These are phyloP conservation scores for Eleginops maclovinus DNA, from an alignment of 2,113 vertebrate genomes.

Conservation along the genomic window DNA sequence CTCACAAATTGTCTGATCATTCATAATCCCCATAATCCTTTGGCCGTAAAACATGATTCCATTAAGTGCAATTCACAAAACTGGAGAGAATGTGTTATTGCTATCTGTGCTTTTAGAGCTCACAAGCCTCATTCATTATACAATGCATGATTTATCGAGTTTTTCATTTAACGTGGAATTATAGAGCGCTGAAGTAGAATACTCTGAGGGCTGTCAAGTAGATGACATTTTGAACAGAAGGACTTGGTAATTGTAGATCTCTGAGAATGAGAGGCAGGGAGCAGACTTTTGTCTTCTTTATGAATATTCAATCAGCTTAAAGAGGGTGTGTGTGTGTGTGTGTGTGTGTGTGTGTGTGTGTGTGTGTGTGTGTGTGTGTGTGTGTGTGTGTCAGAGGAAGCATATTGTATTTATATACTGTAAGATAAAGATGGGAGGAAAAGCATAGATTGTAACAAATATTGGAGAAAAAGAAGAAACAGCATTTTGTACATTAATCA, in stretches of 20 bases:
- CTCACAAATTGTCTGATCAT: background rate
- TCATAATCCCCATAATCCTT: background rate
- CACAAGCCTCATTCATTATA: background rate
- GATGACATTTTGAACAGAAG: constrained; percentile 3
- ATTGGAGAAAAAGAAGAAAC: background rate
- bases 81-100: background rate
- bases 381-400: background rate
- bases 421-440: background rate
- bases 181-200: constrained; percentile 1
- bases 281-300: constrained; percentile 1
- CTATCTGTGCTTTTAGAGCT: background rate
- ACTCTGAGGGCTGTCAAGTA: constrained; percentile 12
- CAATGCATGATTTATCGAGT: background rate
- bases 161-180: background rate
- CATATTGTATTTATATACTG: background rate
- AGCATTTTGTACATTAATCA: too few species aligned
- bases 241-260: constrained; percentile 23
- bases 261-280: background rate
- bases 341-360: constrained; percentile 1
- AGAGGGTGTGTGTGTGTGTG: constrained; percentile 1
- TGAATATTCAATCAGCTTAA: constrained; percentile 18
- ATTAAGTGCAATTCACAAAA: background rate
- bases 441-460: background rate
- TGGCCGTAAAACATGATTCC: background rate
- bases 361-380: constrained; percentile 7